Evolutionary conservation across 1,140 invertebrate genomes (phyloP), one percentile per base, ranked within the genome.

Genomic region (Acromyrmex echinatior): DNA sequence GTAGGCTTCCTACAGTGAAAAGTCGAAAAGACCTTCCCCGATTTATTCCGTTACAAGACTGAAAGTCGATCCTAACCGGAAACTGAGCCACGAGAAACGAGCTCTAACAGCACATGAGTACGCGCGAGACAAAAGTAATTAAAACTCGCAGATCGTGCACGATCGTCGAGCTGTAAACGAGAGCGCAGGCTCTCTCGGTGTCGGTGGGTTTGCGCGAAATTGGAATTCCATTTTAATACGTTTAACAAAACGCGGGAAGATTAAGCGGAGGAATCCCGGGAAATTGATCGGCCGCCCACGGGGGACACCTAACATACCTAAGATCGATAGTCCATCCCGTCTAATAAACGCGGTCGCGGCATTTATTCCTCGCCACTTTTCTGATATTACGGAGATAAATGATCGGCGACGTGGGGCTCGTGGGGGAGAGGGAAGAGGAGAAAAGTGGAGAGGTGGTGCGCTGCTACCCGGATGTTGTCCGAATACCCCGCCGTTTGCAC

Each of bases 321-420:
- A 91, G 88, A 91, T 91, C 89, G 81, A 91, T 91, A 90, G 86
- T 73, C 62, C 49, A 73, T 87, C 71, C 51, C 28, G 76, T 81
- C 53, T 62, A 86, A 81, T 89, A 80, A 86, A 79, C 71, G 77
- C 31, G 87, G 39, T 70, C 76, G 73, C 85, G 78, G 73, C 78
- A 79, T 86, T 86, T 79, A 77, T 78, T 86, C 73, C 82, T 77
- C 49, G 63, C 74, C 82, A 78, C 63, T 86, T 86, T 86, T 65
- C 80, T 76, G 80, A 84, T 84, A 74, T 84, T 84, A 84, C 80
- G 56, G 70, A 74, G 80, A 84, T 84, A 84, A 84, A 84, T 84
- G 80, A 84, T 84, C 70, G 70, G 80, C 39, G 79, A 81, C 65
- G 63, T 39, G 78, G 65, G 16, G 74, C 21, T 45, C 25, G 9